Percentiles rank a stretch among this genome's conserved stretches.
phyloP scores from a whole-genome alignment of 2,888 invertebrate genomes.

The Erpobdella octoculata region DNA sequence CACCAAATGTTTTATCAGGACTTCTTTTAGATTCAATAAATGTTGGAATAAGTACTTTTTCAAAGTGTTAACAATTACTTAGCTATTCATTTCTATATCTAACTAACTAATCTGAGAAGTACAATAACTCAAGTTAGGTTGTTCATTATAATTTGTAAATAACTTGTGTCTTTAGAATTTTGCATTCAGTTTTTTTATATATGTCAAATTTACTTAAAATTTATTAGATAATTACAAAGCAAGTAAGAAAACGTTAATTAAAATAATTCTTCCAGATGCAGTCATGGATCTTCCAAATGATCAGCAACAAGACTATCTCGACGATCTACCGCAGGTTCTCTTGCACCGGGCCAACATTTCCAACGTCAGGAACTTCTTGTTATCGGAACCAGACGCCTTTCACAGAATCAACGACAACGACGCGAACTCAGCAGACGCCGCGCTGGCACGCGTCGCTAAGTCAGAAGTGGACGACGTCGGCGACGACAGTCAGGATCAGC shows the following conservation, averaged over 20 bases:
- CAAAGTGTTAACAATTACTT: too few relatives aligned
- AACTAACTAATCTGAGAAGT: too few relatives aligned
- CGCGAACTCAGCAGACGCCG: background rate
- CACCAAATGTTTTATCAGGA: too few relatives aligned
- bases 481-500: background rate
- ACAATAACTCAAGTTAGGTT: too few relatives aligned
- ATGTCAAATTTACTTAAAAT: too few relatives aligned
- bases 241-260: too few relatives aligned
- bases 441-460: background rate
- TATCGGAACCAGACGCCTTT: background rate
- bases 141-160: too few relatives aligned
- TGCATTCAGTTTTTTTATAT: background rate
- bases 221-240: too few relatives aligned
- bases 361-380: background rate
- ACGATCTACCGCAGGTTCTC: constrained; percentile 7
- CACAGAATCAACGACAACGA: background rate
- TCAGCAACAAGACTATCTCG: constrained; percentile 6
- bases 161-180: too few relatives aligned
- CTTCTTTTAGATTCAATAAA: too few relatives aligned
- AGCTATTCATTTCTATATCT: too few relatives aligned
- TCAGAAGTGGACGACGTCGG: background rate
- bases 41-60: too few relatives aligned
- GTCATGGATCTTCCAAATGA: constrained; percentile 12
- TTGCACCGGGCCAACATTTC: constrained; percentile 10
- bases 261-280: background rate